Conservation (phyloP, 2,113 vertebrate species). For the Seriola aureovittata region DNA sequence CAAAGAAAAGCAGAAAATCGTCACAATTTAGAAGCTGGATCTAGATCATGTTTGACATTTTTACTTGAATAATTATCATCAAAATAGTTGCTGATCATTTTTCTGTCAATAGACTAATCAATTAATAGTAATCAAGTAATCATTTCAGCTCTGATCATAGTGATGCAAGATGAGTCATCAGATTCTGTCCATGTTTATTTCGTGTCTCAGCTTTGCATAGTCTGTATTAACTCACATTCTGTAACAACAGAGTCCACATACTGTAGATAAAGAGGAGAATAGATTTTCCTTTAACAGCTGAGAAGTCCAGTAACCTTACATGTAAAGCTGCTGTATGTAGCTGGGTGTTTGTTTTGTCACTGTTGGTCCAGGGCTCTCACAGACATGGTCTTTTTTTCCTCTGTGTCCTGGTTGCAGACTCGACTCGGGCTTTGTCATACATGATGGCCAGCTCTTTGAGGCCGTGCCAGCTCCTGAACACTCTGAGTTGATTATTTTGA, state of each 20-base stretch:
- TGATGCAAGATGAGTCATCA: neutral
- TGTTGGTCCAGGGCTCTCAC: conserved; percentile 3
- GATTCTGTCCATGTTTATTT: neutral
- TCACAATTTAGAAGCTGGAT: neutral
- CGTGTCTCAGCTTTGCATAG: neutral
- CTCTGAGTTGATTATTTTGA: conserved; percentile 78
- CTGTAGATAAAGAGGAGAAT: neutral
- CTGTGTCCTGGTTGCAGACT: conserved; percentile 33
- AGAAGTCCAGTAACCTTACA: neutral
- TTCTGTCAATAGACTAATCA: no score
- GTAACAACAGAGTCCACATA: neutral
- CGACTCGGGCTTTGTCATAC: conserved; percentile 48
- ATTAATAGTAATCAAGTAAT: no score
- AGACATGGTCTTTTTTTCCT: conserved; percentile 32
- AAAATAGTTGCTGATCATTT: neutral
- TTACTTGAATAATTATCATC: neutral
- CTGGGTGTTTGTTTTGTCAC: conserved; percentile 33
- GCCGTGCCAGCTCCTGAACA: conserved; percentile 63
- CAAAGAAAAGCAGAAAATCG: no score
- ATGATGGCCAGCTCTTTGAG: conserved; percentile 61
- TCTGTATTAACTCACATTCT: neutral
- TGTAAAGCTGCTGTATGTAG: neutral
- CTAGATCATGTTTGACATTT: no score
- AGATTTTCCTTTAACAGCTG: neutral
- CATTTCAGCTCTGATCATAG: no score